Evolutionary conservation across 1,140 invertebrate species (phyloP), one percentile per base, ranked within the genome.

Genomic region (Antheraea mylitta): DNA sequence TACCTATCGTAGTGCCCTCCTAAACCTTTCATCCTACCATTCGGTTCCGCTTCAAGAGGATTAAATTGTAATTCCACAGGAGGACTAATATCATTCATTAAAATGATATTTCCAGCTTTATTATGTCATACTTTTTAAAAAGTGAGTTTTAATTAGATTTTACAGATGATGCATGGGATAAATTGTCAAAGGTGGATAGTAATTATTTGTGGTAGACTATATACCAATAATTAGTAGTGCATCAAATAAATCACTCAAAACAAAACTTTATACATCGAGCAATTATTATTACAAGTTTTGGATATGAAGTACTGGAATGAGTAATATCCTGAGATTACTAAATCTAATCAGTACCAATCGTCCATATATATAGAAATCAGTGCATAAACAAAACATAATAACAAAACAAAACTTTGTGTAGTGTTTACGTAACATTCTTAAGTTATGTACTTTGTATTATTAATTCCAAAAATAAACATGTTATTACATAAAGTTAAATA

Each of bases 81-180:
- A 91, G 82, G 79, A 85, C 83, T 82, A 84, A 87, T 90, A 88
- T 85, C 87, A 86, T 89, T 90, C 85, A 91, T 90, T 90, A 91
- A 78, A 89, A 88, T 88, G 79, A 78, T 86, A 82, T 89, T 86
- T 79, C 74, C 80, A 83, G 85, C 80, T 85, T 88, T 87, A 86
- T 88, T 87, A 83, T 79, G 77, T 81, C 78, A 72, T 79, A 83
- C 79, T 82, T 83, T 79, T 72, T 66, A 76, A 65, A 72, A 76
- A 73, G 81, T 77, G 75, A 69, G 72, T 78, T 81, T 83, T 77
- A 81, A 81, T 80, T 70, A 81, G 76, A 72, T 77, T 78, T 76
- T 72, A 68, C 69, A 70, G 66, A 69, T 77, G 71, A 75, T 74
- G 74, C 73, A 77, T 77, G 68, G 71, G 71, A 66, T 60, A 9